Percentiles rank a stretch among this genome's conserved stretches.
phyloP scores from a whole-genome alignment of 2,113 vertebrate species.

The Protobothrops flavoviridis region DNA sequence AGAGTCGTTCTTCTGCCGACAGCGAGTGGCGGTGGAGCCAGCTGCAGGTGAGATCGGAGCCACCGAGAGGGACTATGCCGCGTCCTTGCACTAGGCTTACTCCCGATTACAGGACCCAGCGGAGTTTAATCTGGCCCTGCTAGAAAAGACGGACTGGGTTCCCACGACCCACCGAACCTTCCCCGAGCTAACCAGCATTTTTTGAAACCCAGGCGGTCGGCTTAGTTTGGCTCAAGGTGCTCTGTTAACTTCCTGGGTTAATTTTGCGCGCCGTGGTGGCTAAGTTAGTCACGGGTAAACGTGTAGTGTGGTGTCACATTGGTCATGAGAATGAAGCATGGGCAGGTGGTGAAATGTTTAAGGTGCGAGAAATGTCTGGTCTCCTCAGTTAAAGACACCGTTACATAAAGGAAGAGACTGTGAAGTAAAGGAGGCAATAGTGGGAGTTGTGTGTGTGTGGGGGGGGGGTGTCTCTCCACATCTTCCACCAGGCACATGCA shows the following conservation, averaged over 20 bases:
- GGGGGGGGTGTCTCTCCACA: not conserved
- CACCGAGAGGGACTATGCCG: not conserved
- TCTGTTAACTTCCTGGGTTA: not conserved
- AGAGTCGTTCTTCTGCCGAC: not conserved
- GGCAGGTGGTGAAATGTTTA: not conserved
- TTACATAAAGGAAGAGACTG: not conserved
- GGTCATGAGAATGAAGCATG: not conserved
- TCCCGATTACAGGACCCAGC: not conserved
- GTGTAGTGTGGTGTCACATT: not conserved
- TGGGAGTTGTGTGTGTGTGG: not conserved
- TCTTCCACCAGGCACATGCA: not conserved
- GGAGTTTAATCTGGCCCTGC: not conserved
- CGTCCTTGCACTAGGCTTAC: not conserved
- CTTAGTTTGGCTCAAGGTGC: not conserved
- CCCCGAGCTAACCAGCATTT: not conserved
- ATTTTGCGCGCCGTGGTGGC: not conserved
- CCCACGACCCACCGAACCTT: not conserved
- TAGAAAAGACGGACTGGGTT: not conserved
- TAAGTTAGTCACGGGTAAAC: not conserved
- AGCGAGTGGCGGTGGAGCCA: no score
- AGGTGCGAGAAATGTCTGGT: not conserved
- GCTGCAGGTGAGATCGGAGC: not conserved
- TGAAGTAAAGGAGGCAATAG: not conserved
- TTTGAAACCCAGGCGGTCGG: not conserved
- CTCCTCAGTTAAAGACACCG: not conserved